These are phyloP conservation scores for Manacus vitellinus DNA, from an alignment of 2,113 vertebrate genomes.

Conservation along the genomic window DNA sequence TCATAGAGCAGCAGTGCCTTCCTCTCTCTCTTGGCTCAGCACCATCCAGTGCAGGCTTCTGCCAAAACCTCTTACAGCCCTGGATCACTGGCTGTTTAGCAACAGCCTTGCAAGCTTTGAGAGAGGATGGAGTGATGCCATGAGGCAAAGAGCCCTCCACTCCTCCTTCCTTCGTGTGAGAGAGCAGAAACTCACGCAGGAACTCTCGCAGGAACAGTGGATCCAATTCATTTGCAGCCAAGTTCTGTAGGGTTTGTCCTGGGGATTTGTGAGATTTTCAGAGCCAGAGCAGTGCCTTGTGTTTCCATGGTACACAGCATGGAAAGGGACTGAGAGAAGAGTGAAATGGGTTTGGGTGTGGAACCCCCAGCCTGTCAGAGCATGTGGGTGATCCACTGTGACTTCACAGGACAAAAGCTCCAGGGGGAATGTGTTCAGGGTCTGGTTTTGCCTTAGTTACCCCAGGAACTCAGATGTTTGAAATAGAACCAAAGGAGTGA, in stretches of 20 bases:
- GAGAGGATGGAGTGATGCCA: slow-evolving; percentile 3
- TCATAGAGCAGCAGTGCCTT: not conserved
- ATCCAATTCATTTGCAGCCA: not conserved
- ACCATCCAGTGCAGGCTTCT: not conserved
- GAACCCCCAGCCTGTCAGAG: not conserved
- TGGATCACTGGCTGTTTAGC: not conserved
- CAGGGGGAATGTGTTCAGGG: not conserved
- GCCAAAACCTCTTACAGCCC: not conserved
- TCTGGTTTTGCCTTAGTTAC: not conserved
- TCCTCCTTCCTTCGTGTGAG: not conserved
- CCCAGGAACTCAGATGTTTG: not conserved
- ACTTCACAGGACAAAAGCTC: not conserved
- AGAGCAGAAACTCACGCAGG: not conserved
- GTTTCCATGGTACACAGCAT: not conserved
- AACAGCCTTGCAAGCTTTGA: not conserved
- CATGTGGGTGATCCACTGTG: accelerated
- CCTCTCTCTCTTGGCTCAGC: not conserved
- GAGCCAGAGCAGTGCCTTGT: not conserved
- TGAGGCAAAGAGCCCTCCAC: not conserved
- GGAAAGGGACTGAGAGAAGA: not conserved
- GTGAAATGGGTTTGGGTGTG: not conserved
- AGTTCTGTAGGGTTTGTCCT: not conserved
- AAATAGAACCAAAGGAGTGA: not conserved
- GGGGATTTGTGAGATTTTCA: not conserved
- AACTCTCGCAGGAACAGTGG: not conserved